Conservation (phyloP, 2,113 vertebrate species). For the Oryzias melastigma region DNA sequence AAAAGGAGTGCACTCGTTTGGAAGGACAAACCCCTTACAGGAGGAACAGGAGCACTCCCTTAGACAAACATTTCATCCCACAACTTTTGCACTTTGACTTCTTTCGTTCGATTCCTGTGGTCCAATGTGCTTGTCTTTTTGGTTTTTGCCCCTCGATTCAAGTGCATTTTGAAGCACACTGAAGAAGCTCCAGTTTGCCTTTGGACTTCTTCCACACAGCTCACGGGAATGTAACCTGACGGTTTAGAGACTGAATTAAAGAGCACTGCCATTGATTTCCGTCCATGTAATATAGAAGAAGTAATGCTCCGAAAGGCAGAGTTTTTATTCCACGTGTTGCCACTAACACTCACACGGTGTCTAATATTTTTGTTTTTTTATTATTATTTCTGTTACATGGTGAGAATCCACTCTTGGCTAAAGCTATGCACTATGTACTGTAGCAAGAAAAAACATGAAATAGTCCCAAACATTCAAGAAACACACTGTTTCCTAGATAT, state of each 20-base stretch:
- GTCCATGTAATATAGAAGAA: conserved; percentile 49
- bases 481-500: conserved; percentile 17
- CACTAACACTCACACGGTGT: conserved; percentile 18
- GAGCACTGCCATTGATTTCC: conserved; percentile 46
- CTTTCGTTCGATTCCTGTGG: conserved; percentile 56
- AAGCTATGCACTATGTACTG: conserved; percentile 56
- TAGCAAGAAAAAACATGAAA: conserved; percentile 25
- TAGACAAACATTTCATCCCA: conserved; percentile 56
- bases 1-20: conserved; percentile 50
- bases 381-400: conserved; percentile 14
- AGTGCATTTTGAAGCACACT: conserved; percentile 42
- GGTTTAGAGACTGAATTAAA: conserved; percentile 27
- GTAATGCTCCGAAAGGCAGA: conserved; percentile 44
- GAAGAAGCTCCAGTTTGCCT: conserved; percentile 49
- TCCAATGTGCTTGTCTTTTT: conserved; percentile 55
- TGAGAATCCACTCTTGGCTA: conserved; percentile 28
- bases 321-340: conserved; percentile 25
- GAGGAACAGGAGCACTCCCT: conserved; percentile 40
- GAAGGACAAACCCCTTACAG: conserved; percentile 33
- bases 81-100: conserved; percentile 70
- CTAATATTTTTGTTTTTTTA: conserved; percentile 21
- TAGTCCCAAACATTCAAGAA: neutral
- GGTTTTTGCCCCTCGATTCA: conserved; percentile 31
- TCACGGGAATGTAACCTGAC: conserved; percentile 52
- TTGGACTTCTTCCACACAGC: conserved; percentile 48